Base-by-base conservation (phyloP, 2,797 vertebrate species). In the Linurgus olivaceus region DNA sequence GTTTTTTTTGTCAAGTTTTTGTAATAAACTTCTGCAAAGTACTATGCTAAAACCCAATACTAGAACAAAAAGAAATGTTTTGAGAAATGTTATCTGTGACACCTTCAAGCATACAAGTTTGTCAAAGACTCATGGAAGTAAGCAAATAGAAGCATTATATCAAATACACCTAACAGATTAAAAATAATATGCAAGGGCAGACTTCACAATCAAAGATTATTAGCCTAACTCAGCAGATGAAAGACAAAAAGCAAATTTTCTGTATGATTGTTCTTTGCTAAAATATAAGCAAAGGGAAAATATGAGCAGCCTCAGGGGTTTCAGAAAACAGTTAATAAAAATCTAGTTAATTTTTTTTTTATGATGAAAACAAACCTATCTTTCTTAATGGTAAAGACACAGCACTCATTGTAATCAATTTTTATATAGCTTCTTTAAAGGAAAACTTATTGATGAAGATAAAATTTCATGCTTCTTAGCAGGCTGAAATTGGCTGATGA, bases 251-350 rank as follows among this genome's bases (percentile, higher is more conserved):
- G 11, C 19, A 80, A 28, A 33, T 78, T 80, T 95, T 91, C 72
- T 71, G 7, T 93, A 48, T 51, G 31, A 87, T 7, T 78, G 11
- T 75, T 47, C 31, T 88, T 55, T 29, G 55, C 44, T 57, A 57
- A 86, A 87, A 74, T 65, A 20, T 13, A 88, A 72, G 21, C 16
- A 45, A 91, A 87, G 10, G 19, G n/a, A 80, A 91, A 94, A 81
- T 57, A 78, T 25, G 24, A 81, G 66, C 47, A 51, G 31, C 28
- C 83, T 75, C 38, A 16, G 9, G 42, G 23, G 55, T 76, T 92
- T 93, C 88, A 94, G 74, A 87, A 96, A 95, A 88, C 24, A 77
- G 77, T 90, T 94, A 92, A 96, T 94, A 92, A 96, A 94, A 93
- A 77, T 52, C 59, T n/a, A 71, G 45, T 76, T 86, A 38, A 26